phyloP scores from a whole-genome alignment of 2,888 invertebrate genomes.

The Pollenia amentaria region DNA sequence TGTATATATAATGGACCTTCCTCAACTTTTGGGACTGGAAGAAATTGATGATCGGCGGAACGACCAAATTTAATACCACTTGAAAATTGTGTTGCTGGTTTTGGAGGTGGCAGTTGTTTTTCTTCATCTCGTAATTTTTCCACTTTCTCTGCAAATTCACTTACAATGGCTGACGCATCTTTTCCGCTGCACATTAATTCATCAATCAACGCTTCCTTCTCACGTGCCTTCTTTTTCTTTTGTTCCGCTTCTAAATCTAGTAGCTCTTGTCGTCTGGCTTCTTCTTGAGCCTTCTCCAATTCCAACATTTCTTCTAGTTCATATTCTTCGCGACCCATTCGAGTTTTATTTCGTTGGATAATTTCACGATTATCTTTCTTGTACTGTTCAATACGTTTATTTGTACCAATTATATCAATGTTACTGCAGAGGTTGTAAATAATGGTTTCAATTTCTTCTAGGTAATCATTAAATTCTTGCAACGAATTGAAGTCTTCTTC shows the following conservation, averaged over 20 bases:
- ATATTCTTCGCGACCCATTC: constrained; percentile 91
- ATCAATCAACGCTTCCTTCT: constrained; percentile 96
- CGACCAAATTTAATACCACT: constrained; percentile 93
- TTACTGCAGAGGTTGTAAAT: constrained; percentile 96
- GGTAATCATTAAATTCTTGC: constrained; percentile 96
- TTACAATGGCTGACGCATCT: constrained; percentile 94
- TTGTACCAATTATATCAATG: constrained; percentile 94
- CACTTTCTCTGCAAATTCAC: constrained; percentile 90
- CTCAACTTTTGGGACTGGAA: constrained; percentile 89
- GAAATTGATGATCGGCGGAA: constrained; percentile 87
- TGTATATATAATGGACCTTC: constrained; percentile 92
- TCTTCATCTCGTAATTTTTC: constrained; percentile 89
- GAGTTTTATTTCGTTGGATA: constrained; percentile 92
- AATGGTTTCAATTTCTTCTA: constrained; percentile 97
- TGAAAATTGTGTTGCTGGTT: constrained; percentile 90
- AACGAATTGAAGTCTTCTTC: constrained; percentile 95
- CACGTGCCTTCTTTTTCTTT: constrained; percentile 92
- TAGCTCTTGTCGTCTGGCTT: constrained; percentile 89
- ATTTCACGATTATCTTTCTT: constrained; percentile 95
- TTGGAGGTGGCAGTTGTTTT: constrained; percentile 82
- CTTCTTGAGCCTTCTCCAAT: constrained; percentile 91
- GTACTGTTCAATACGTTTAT: constrained; percentile 95
- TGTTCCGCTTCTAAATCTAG: constrained; percentile 88
- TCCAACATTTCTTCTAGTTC: constrained; percentile 94
- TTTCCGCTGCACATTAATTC: constrained; percentile 97